Base-by-base conservation (phyloP, 2,113 vertebrate genomes). In the Hydrolagus affinis region DNA sequence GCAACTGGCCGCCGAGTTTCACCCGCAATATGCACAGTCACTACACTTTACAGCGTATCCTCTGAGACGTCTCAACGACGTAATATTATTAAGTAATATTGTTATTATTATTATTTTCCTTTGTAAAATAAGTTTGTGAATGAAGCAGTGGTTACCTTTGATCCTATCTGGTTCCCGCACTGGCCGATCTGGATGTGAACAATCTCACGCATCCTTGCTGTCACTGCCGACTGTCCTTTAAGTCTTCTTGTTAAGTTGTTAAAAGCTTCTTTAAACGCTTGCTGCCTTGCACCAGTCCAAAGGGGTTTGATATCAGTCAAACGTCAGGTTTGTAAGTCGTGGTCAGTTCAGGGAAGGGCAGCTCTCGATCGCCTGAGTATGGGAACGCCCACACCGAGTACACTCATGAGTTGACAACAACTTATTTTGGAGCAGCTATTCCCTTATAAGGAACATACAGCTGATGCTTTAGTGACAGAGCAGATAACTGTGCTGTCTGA, bases 111-210 rank as follows among this genome's bases (percentile, higher is more conserved):
- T 44, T 44, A 44, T 44, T 44, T 44, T 44, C 6, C 2, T 44
- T 3, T 44, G 6, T 44, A 44, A 44, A 44, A 44, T 44, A 44
- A 44, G 6, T 44, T 44, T 44, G 44, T 44, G 44, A 44, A 44
- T 44, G 6, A 44, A 44, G 44, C 44, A 1, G 6, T 44, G 44
- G 30, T 91, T 93, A 99, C 98, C 97, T 99, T 99, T 23, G 95
- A 89, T 89, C 97, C 97, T 0, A 99, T 97, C 90, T 99, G 98
- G 94, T 99, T 99, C 44, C 98, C 98, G 62, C 98, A 99, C 91
- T 99, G 98, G 89, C 98, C 98, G 0, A 98, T 96, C 94, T 99
- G 98, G 86, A 99, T 92, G 87, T 99, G 97, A 57, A 99, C 95
- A 0, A 99, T 99, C 89, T 99, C 98, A 88, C 97, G 94, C 98